Evolutionary conservation across 2,888 invertebrate species (phyloP).

Genomic region (Thyatira batis): DNA sequence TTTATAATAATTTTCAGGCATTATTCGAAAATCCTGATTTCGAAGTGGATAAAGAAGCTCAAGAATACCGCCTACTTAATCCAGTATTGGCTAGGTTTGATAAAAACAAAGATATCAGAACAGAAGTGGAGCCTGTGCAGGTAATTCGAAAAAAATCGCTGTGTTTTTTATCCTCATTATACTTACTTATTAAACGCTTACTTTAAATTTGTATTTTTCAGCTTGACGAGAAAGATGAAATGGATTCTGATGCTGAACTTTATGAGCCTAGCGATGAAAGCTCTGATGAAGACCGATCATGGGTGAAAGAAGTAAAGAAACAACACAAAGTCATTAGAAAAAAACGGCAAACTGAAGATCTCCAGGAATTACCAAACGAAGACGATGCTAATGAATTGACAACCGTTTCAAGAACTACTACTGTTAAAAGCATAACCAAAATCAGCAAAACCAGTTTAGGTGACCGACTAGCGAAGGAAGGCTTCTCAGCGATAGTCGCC

Average conservation of each 20-base stretch:
- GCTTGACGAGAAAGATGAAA: conserved; percentile 63
- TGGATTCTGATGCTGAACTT: conserved; percentile 80
- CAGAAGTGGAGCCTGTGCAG: conserved; percentile 78
- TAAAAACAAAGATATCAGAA: conserved; percentile 84
- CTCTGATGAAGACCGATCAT: conserved; percentile 91
- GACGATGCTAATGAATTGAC: conserved; percentile 52
- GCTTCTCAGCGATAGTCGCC: conserved; percentile 69
- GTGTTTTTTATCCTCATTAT: neutral
- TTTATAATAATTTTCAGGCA: conserved; percentile 58
- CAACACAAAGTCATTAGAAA: conserved; percentile 85
- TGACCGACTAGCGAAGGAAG: conserved; percentile 86
- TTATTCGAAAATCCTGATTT: conserved; percentile 96
- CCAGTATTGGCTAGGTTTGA: conserved; percentile 93
- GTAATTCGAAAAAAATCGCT: conserved; percentile 44
- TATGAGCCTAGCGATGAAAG: conserved; percentile 73
- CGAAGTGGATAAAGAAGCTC: conserved; percentile 92
- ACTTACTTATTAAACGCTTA: neutral
- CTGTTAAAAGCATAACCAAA: conserved; percentile 74
- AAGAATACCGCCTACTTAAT: conserved; percentile 93
- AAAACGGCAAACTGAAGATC: conserved; percentile 54
- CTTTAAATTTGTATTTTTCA: neutral
- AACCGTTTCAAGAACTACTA: conserved; percentile 78
- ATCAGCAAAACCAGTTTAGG: conserved; percentile 86
- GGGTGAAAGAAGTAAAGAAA: conserved; percentile 91
- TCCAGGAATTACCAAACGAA: conserved; percentile 31